Evolutionary conservation across 1,140 invertebrate species (phyloP).

Genomic region (Drosophila pectinifera): DNA sequence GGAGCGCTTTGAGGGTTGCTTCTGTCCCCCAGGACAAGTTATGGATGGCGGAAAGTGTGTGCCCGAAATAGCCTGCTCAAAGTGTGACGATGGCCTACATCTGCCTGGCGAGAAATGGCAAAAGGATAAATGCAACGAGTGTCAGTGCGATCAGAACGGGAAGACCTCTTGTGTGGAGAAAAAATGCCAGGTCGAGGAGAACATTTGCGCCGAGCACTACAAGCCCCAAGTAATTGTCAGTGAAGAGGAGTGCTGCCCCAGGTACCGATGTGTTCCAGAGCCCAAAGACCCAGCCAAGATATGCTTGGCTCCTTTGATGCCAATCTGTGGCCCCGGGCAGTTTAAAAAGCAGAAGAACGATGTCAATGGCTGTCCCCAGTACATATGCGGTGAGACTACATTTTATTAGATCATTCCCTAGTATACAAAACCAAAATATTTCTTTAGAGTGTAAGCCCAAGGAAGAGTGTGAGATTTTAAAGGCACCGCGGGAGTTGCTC

Average conservation of each 20-base stretch:
- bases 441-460: slow-evolving; percentile 88
- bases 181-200: slow-evolving; percentile 87
- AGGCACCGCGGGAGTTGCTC: slow-evolving; percentile 85
- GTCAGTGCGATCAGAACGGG: slow-evolving; percentile 87
- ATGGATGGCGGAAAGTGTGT: slow-evolving; percentile 85
- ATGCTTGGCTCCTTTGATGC: slow-evolving; percentile 88
- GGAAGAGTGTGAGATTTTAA: slow-evolving; percentile 88
- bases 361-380: slow-evolving; percentile 88
- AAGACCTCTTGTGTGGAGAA: slow-evolving; percentile 87
- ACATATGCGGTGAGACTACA: slow-evolving; percentile 88
- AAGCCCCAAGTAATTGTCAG: slow-evolving; percentile 86
- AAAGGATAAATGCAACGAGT: slow-evolving; percentile 91
- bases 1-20: slow-evolving; percentile 90
- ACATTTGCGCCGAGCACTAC: slow-evolving; percentile 87
- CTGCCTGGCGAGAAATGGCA: slow-evolving; percentile 86
- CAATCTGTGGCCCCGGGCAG: slow-evolving; percentile 90
- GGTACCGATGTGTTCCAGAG: slow-evolving; percentile 88
- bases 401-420: not conserved
- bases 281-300: slow-evolving; percentile 82
- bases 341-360: slow-evolving; percentile 88
- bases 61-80: slow-evolving; percentile 66
- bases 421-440: not conserved
- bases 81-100: slow-evolving; percentile 84
- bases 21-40: slow-evolving; percentile 90
- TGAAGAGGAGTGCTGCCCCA: slow-evolving; percentile 88